These are phyloP conservation scores for Scelioninae gen. 2 DNA, from an alignment of 2,888 invertebrate genomes.

Conservation along the genomic window DNA sequence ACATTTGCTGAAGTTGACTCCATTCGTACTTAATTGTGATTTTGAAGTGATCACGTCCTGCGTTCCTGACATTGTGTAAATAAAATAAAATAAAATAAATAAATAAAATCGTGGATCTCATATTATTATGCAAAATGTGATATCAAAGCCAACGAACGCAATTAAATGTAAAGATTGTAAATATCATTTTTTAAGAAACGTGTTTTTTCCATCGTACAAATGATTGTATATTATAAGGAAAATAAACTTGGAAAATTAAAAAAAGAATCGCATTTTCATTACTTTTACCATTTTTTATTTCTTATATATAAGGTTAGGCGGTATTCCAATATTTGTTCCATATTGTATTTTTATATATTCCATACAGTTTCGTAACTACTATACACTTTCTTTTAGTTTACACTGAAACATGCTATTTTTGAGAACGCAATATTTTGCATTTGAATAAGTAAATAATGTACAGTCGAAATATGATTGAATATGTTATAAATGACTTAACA, in stretches of 20 bases:
- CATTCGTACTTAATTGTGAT: slow-evolving; percentile 14
- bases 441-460: slow-evolving; percentile 41
- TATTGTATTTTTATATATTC: slow-evolving; percentile 17
- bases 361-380: slow-evolving; percentile 41
- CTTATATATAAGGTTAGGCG: slow-evolving; percentile 12
- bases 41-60: background rate
- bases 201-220: background rate
- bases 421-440: slow-evolving; percentile 32
- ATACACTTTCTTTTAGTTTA: slow-evolving; percentile 54
- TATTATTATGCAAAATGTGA: slow-evolving; percentile 6
- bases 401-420: slow-evolving; percentile 46
- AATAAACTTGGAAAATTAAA: too few species aligned
- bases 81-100: background rate
- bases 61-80: background rate
- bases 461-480: slow-evolving; percentile 36
- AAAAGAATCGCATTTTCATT: background rate
- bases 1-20: slow-evolving; percentile 20
- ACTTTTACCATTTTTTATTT: slow-evolving; percentile 31
- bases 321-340: slow-evolving; percentile 9
- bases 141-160: background rate
- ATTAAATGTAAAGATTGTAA: background rate
- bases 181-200: background rate
- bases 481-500: slow-evolving; percentile 23
- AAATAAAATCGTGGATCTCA: slow-evolving; percentile 2
- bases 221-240: background rate